These are phyloP conservation scores for Falcaria lacertinaria DNA, from an alignment of 2,888 invertebrate species.

Conservation along the genomic window DNA sequence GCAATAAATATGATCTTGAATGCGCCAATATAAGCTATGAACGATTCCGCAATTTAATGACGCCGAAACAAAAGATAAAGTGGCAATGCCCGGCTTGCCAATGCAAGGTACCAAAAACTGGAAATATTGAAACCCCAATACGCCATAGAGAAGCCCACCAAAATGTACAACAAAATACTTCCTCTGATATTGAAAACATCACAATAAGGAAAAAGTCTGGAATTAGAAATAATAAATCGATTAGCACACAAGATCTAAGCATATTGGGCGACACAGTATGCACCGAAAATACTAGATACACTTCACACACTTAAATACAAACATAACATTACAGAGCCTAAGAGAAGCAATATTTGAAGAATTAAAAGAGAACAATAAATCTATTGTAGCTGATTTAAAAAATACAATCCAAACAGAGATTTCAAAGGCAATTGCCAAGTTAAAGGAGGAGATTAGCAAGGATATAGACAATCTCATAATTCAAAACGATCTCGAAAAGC, in stretches of 20 bases:
- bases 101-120: slow-evolving; percentile 4
- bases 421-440: not conserved
- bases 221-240: not conserved
- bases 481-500: not conserved
- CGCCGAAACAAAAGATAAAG: not conserved
- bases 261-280: not conserved
- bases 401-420: not conserved
- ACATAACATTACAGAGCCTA: not conserved
- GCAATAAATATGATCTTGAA: slow-evolving; percentile 2
- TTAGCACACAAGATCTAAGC: not conserved
- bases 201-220: not conserved
- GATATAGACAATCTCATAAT: not conserved
- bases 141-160: not conserved
- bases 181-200: too few relatives aligned
- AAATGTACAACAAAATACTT: not conserved
- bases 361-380: too few relatives aligned
- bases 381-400: not conserved
- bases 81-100: slow-evolving; percentile 1
- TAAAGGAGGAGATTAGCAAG: not conserved
- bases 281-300: not conserved
- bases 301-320: not conserved
- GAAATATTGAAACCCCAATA: slow-evolving; percentile 3
- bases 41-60: slow-evolving; percentile 2
- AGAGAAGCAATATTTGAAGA: not conserved
- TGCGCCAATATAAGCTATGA: slow-evolving; percentile 4